Evolutionary conservation across 2,797 vertebrate species (phyloP), one percentile per base, ranked within the genome.

Genomic region (Spea hammondii): DNA sequence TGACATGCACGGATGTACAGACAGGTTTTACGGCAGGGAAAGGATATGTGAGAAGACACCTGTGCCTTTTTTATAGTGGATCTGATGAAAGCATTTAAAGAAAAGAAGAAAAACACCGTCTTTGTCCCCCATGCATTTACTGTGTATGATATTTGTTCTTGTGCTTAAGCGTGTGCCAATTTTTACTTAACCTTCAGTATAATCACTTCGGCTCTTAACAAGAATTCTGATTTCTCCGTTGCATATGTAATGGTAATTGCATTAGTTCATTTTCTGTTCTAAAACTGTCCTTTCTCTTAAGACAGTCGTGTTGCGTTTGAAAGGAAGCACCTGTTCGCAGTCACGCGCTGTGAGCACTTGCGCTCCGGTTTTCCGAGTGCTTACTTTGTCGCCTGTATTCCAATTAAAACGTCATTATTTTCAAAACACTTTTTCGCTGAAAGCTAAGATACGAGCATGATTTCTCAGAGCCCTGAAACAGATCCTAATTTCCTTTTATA

Each of bases 271-370:
- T 55, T 60, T 45, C 45, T 14, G 6, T 48, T 9, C 6, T 48
- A 60, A 13, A 7, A 11, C 32, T n/a, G 32, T 14, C 55, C 13
- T 47, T 72, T 57, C 53, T 46, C 46, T 47, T 57, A 59, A 59
- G 51, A 6, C 44, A 70, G 14, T 54, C n/a, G 17, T 54, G 68
- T 53, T 59, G 70, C n/a, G 66, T 60, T 45, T 80, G 67, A 80
- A 80, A 70, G 74, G 78, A 55, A 70, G 66, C 73, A 80, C 79
- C 79, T 75, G 79, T 67, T 65, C 17, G 6, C 32, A 57, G 67
- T 11, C 12, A 55, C 72, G 70, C 65, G 70, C 10, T 32, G 59
- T 65, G 68, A 77, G 54, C 64, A 59, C 9, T 45, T 13, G 51
- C 14, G 49, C 49, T 70, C n/a, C 6, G 7, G 44, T 51, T 69